Conservation (phyloP, 2,888 invertebrate genomes). For the Clivina fossor region DNA sequence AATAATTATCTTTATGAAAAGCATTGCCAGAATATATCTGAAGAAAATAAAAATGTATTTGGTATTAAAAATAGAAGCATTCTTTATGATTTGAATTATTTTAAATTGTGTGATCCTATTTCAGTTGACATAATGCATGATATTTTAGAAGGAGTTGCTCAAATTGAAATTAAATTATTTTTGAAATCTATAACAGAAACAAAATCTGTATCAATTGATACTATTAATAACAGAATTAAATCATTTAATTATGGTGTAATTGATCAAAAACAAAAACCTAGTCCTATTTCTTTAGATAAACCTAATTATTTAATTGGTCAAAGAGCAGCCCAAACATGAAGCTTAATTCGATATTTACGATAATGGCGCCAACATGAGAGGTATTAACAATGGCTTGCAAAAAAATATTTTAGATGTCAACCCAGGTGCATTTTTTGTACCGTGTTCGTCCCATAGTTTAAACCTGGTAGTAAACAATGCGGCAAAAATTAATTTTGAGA, state of each 20-base stretch:
- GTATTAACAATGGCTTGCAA: too few relatives aligned
- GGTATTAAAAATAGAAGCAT: conserved; percentile 27
- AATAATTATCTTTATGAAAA: too few relatives aligned
- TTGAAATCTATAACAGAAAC: conserved; percentile 20
- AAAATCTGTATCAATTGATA: conserved; percentile 22
- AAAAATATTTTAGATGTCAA: too few relatives aligned
- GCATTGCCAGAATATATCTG: too few relatives aligned
- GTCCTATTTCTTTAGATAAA: conserved; percentile 22
- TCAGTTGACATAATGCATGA: conserved; percentile 41
- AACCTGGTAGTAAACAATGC: background rate
- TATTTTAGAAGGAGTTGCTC: conserved; percentile 38
- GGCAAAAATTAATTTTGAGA: conserved; percentile 3
- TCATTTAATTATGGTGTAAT: conserved; percentile 34
- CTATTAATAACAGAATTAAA: conserved; percentile 32
- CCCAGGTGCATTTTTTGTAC: too few relatives aligned
- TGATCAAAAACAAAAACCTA: too few relatives aligned
- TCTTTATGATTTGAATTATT: conserved; percentile 35
- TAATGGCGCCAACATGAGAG: too few relatives aligned
- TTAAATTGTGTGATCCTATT: conserved; percentile 30
- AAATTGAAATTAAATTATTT: conserved; percentile 35
- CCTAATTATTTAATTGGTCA: conserved; percentile 26
- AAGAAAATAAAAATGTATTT: conserved; percentile 12
- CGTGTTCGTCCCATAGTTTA: conserved; percentile 11
- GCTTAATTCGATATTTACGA: conserved; percentile 30
- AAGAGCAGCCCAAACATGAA: conserved; percentile 36